Base-by-base conservation (phyloP, 2,113 vertebrate species). In the Rhinogobius similis region DNA sequence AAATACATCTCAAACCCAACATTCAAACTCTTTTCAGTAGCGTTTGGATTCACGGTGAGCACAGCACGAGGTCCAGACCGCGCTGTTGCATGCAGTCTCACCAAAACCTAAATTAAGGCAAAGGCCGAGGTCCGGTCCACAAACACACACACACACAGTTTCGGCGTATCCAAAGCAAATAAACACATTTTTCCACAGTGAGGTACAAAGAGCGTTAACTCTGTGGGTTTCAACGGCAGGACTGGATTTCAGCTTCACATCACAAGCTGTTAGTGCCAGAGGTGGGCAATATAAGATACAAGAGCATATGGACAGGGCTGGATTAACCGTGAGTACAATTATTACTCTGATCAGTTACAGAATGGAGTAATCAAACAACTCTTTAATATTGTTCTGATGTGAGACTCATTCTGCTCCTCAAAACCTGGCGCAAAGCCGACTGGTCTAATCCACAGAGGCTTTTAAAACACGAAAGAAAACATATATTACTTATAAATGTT, bases 121-220 rank as follows among this genome's bases (percentile, higher is more conserved):
- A 76, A 82, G 77, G 72, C 75, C 78, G 77, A 67, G 61, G 67
- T 70, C 63, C 24, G 53, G 68, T 62, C 72, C 68, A 73, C 64
- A 41, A 71, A 87, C 46, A 82, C 78, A 87, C 72, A 87, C 46
- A 81, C 78, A 88, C 76, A 68, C 69, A 70, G 65, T 72, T 79
- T 74, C 77, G 69, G 63, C 77, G 73, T 69, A 70, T 86, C 85
- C 81, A 86, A 85, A 89, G 71, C 87, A 90, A 91, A 89, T 68
- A 86, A 76, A 64, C 67, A 72, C 81, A 84, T 82, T 79, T 77
- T 88, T 87, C 73, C 70, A 59, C 73, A 73, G 72, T 83, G 84
- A 82, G 75, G 69, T 74, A 80, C 66, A 81, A 58, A 82, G 62
- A 24, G 70, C 81, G 69, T 84, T 74, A 77, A 82, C 74, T 80